Percentiles rank a stretch among this genome's conserved stretches.
Evolutionary conservation across 2,797 vertebrate genomes (phyloP).

Genomic region (Aphelocoma californica): DNA sequence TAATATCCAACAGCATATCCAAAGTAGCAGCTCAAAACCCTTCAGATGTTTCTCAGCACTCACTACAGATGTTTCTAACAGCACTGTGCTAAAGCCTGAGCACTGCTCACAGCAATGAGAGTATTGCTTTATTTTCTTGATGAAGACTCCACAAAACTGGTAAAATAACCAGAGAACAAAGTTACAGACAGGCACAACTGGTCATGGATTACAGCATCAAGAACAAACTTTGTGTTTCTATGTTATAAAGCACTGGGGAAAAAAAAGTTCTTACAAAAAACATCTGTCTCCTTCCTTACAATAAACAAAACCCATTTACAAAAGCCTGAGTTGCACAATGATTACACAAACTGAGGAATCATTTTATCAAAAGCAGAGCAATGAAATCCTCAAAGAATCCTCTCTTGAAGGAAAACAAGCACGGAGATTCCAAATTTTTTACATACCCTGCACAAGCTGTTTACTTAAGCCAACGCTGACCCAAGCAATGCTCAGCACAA

Average conservation of each 20-base stretch:
- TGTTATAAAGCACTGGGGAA: not conserved
- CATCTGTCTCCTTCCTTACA: not conserved
- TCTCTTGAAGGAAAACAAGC: not conserved
- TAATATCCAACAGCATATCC: not conserved
- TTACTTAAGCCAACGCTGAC: not conserved
- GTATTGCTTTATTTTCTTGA: not conserved
- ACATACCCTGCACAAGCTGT: not conserved
- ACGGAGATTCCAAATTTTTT: rapidly evolving
- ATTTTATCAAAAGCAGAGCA: conserved; percentile 24
- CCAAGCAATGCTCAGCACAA: not conserved
- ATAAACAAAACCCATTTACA: conserved; percentile 20
- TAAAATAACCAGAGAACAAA: not conserved
- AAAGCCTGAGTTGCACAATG: not conserved
- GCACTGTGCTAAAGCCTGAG: not conserved
- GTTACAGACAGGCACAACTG: not conserved
- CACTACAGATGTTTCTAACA: not conserved
- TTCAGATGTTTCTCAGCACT: not conserved
- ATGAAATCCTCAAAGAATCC: not conserved
- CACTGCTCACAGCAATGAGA: not conserved
- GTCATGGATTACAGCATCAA: not conserved
- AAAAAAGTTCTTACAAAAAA: not conserved
- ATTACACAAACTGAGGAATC: not conserved
- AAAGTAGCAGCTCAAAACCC: not conserved
- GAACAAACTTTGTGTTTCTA: not conserved
- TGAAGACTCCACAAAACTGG: not conserved